Evolutionary conservation across 1,140 invertebrate species (phyloP), one percentile per base, ranked within the genome.

Genomic region (Cydia amplana): DNA sequence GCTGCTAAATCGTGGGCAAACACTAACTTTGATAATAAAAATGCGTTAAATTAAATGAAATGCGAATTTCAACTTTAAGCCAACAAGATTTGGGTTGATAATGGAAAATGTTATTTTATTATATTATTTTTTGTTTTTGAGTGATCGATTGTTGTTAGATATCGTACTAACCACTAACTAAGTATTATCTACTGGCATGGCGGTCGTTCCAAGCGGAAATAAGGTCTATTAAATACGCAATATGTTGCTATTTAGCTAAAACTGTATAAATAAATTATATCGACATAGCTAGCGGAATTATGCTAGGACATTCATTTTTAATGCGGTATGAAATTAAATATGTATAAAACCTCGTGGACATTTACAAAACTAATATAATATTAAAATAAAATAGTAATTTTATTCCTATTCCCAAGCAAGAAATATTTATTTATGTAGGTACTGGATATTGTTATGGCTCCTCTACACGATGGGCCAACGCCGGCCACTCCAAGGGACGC

Each of bases 1-100:
- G 65, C 28, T 70, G 32, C 32, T 70, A 70, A 70, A 70, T 40
- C 16, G 28, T 70, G 32, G 28, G 36, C 65, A 70, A 70, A 70
- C 18, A 70, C 7, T 36, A 51, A 51, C 14, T 1, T 60, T 23
- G 18, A 20, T 2, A 23, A 23, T 5, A 2, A 23, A 60, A 60
- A 60, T 60, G 51, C n/a, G 9, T 55, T 55, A 60, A 60, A 2
- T 60, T 7, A 23, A 51, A 51, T 60, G 1, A 23, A 4, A 23
- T 18, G n/a, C 55, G 1, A 60, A 60, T 6, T 60, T 60, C 7
- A 60, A 60, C 55, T 60, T 60, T 60, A 1, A 18, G 2, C 9
- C 20, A 23, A 23, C 7, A 4, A 6, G 2, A 2, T 23, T 60
- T 23, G 9, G 20, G 55, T 60, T 23, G 55, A 60, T 23, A 20